Percentiles rank a stretch among this genome's conserved stretches.
Evolutionary conservation across 2,113 vertebrate species (phyloP).

Genomic region (Triplophysa dalaica): DNA sequence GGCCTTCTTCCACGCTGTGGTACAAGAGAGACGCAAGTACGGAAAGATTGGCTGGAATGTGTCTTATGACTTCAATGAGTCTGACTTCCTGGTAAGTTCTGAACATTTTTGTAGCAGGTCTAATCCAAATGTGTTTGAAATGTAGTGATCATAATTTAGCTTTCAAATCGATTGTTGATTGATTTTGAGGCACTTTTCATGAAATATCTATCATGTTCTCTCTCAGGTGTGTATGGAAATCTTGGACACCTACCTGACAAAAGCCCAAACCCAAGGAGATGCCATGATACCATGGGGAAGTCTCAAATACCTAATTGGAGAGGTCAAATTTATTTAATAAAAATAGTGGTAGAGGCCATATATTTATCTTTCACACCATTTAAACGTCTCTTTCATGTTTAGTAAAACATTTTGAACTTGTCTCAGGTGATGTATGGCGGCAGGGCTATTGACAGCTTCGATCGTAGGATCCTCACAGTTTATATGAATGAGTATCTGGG

Average conservation of each 20-base stretch:
- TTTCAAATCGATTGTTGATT: neutral
- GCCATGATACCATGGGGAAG: constrained; percentile 88
- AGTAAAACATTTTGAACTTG: constrained; percentile 1
- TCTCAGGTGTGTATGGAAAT: constrained; percentile 96
- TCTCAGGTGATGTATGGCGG: constrained; percentile 95
- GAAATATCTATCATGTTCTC: constrained; percentile 13
- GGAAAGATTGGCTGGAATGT: constrained; percentile 97
- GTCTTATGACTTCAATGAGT: constrained; percentile 92
- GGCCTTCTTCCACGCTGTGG: constrained; percentile 94
- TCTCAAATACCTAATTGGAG: constrained; percentile 94
- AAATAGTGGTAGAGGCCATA: neutral
- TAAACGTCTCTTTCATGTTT: neutral
- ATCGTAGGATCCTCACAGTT: constrained; percentile 86
- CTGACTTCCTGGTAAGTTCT: constrained; percentile 86
- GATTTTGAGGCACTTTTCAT: neutral
- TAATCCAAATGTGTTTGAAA: neutral
- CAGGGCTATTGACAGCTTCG: constrained; percentile 90
- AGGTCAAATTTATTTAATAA: constrained; percentile 72
- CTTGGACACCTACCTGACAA: constrained; percentile 87
- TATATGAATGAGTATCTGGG: constrained; percentile 97
- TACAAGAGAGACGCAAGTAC: constrained; percentile 94
- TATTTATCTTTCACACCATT: neutral
- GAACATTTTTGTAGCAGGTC: neutral
- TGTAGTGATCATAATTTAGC: neutral
- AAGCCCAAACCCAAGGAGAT: constrained; percentile 83